Base-by-base conservation (phyloP, 2,797 vertebrate genomes). In the Tolypeutes matacus region DNA sequence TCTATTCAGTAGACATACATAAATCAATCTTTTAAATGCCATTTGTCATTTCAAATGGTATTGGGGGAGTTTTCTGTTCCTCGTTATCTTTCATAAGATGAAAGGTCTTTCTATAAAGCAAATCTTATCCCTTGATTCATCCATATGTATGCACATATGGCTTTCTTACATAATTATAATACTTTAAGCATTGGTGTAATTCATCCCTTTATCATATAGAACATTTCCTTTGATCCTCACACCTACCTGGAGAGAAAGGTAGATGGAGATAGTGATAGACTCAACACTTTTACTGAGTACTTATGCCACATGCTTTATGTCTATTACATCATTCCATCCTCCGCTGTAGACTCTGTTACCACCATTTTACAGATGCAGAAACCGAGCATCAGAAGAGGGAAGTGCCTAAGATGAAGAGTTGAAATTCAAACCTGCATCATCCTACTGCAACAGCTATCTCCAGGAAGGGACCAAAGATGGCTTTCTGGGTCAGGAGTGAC, bases 401-500 rank as follows among this genome's bases (percentile, higher is more conserved):
- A 21, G 6, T 4, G 34, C n/a, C 21, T n/a, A 21, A 64, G 49
- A 53, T 0, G 5, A 15, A 70, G 36, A 58, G 15, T n/a, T 0
- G 3, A 80, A 65, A 14, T 39, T 72, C 31, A 49, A 36, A 11
- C 20, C 76, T 81, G 34, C 31, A 21, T n/a, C n/a, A 10, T 23
- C 13, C 3, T 29, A 36, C 11, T 31, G 56, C 36, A 36, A 25
- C 34, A 31, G 53, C n/a, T 3, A 0, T 29, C 34, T 36, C 53
- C 23, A 5, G 62, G 62, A 64, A 76, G 42, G 31, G 25, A 10
- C 56, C 2, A 12, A 36, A 4, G 58, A 14, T 0, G 0, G 23
- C 51, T 42, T 36, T 17, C 46, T 4, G 0, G 0, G 42, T n/a
- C 12, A 53, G 1, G 0, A 15, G 12, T 2, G 6, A 34, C 17